Base-by-base conservation (phyloP, 2,113 vertebrate species). In the Lepus americanus region DNA sequence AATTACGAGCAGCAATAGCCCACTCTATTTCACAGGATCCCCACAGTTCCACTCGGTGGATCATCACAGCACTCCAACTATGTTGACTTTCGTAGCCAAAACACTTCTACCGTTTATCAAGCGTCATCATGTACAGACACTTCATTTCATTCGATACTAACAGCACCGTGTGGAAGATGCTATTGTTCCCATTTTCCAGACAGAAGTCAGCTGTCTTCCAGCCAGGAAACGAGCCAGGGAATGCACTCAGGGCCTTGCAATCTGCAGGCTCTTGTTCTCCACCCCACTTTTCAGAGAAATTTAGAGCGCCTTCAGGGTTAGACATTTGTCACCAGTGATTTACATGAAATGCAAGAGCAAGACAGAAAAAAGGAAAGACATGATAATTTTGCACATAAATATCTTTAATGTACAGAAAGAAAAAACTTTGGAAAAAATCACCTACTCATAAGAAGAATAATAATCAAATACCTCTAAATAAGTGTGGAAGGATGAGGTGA, bases 361-460 rank as follows among this genome's bases (percentile, higher is more conserved):
- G 81, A 66, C 27, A 81, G 44, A 53, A 39, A 70, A 49, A 64
- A 19, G 33, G 33, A 17, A 17, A 31, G 20, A 73, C 12, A 55
- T 0, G 17, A 31, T 29, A 82, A 53, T 23, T 89, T 49, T 33
- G 36, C 74, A 70, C 64, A 81, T 72, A 79, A 87, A 69, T 73
- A 73, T n/a, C 88, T 85, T 4, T 59, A 85, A 80, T 10, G 29
- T 36, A 74, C 13, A 83, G 31, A 92, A 61, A 83, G 86, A 20
- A 87, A 69, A 88, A 73, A 3, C 66, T 66, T 80, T 27, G 74
- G 29, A 44, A 25, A 76, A 92, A 87, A 67, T 39, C n/a, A 64
- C 53, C 22, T 76, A 61, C 39, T 95, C 91, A 87, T 4, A 74
- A 27, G 90, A 94, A 49, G 9, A 78, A 72, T 55, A 83, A 72